Evolutionary conservation across 2,797 vertebrate species (phyloP).

Genomic region (Vespertilio murinus): DNA sequence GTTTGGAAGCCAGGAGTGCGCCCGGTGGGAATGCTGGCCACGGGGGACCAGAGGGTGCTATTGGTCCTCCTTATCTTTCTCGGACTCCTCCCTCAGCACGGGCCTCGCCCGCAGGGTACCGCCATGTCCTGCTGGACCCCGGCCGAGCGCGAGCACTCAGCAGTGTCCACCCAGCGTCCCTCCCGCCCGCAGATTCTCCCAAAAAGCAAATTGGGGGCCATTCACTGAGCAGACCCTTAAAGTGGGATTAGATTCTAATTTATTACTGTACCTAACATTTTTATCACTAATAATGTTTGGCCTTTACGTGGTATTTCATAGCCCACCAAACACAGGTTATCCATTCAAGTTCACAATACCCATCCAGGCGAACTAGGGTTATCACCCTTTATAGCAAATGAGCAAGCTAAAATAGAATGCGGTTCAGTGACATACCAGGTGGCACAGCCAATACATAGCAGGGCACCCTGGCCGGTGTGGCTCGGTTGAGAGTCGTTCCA

Average conservation of each 20-base stretch:
- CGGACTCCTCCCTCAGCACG: not conserved
- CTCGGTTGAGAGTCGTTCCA: too few species aligned
- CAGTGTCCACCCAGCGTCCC: rapidly evolving
- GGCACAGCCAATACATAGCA: rapidly evolving
- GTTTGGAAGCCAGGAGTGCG: not conserved
- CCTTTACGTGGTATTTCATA: not conserved
- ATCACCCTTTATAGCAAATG: not conserved
- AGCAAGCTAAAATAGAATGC: not conserved
- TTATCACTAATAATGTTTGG: not conserved
- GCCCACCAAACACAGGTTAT: not conserved
- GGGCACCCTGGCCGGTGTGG: too few species aligned
- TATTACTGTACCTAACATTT: not conserved
- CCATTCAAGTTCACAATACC: not conserved
- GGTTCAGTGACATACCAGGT: not conserved
- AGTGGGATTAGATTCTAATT: not conserved
- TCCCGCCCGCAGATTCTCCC: not conserved
- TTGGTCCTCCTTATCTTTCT: not conserved
- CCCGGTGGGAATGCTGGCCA: not conserved
- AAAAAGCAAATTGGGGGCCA: rapidly evolving
- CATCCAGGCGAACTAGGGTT: not conserved
- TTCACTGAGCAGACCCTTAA: not conserved
- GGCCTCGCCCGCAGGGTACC: not conserved
- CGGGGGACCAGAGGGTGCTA: not conserved
- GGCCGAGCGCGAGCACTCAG: rapidly evolving
- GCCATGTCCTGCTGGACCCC: rapidly evolving